Conservation (phyloP, 2,113 vertebrate genomes). For the Aspidoscelis tigris region DNA sequence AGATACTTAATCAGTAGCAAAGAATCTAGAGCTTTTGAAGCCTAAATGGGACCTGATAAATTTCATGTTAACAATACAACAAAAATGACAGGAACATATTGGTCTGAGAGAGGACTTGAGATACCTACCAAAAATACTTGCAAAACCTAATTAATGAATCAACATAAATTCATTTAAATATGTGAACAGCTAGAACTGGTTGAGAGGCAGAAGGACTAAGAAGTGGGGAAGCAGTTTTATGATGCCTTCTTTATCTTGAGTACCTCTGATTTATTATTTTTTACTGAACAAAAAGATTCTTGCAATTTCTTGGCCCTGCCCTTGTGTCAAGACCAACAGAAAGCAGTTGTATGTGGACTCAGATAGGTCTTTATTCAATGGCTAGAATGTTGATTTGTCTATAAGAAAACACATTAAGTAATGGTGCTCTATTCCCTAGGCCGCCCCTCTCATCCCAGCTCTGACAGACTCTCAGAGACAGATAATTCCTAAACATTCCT, state of each 20-base stretch:
- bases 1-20: constrained; percentile 69
- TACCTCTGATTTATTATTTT: constrained; percentile 24
- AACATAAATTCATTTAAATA: neutral
- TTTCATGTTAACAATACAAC: constrained; percentile 15
- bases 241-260: neutral
- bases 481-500: no score
- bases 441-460: no score
- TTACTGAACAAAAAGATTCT: neutral
- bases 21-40: constrained; percentile 43
- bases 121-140: constrained; percentile 10
- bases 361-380: no score
- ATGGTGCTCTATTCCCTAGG: no score
- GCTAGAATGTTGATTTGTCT: no score
- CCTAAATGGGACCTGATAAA: constrained; percentile 42
- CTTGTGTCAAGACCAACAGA: no score
- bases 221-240: neutral
- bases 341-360: no score
- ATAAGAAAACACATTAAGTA: no score
- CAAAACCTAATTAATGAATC: neutral
- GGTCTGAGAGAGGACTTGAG: neutral
- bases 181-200: neutral
- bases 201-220: neutral
- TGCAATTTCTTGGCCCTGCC: no score
- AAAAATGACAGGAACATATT: neutral
- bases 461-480: no score